phyloP scores from a whole-genome alignment of 1,140 invertebrate genomes.

The Papilio polytes region DNA sequence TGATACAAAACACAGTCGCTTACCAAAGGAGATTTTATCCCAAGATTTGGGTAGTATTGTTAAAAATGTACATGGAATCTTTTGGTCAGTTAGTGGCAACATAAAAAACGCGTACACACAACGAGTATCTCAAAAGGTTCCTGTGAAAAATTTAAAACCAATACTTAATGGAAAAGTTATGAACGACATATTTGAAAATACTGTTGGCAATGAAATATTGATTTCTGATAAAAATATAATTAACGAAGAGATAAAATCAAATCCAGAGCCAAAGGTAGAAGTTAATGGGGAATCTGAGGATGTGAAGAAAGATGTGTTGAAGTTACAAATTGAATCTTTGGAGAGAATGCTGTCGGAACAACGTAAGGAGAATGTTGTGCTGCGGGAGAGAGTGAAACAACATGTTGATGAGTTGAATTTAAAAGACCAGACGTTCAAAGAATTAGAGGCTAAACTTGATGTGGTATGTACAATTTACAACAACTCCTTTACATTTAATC shows the following conservation, averaged over 20 bases:
- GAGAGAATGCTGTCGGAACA: slow-evolving; percentile 70
- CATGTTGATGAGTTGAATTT: slow-evolving; percentile 67
- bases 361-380: slow-evolving; percentile 63
- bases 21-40: slow-evolving; percentile 72
- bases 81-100: slow-evolving; percentile 74
- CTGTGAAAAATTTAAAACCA: slow-evolving; percentile 58
- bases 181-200: slow-evolving; percentile 77
- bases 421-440: slow-evolving; percentile 75
- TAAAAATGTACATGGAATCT: slow-evolving; percentile 78
- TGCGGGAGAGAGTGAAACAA: slow-evolving; percentile 67
- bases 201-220: slow-evolving; percentile 39
- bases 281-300: slow-evolving; percentile 42
- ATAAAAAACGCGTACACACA: slow-evolving; percentile 74
- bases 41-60: slow-evolving; percentile 77
- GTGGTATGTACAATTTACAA: slow-evolving; percentile 61
- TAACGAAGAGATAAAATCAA: slow-evolving; percentile 33
- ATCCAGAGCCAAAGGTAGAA: slow-evolving; percentile 38
- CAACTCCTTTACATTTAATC: not conserved
- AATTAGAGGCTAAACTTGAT: slow-evolving; percentile 74
- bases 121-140: slow-evolving; percentile 57
- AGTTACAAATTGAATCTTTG: slow-evolving; percentile 70
- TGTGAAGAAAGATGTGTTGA: slow-evolving; percentile 60
- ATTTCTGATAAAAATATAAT: not conserved
- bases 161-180: slow-evolving; percentile 69
- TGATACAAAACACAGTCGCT: slow-evolving; percentile 57